phyloP scores from a whole-genome alignment of 1,140 invertebrate species.

The Ladona fulva region DNA sequence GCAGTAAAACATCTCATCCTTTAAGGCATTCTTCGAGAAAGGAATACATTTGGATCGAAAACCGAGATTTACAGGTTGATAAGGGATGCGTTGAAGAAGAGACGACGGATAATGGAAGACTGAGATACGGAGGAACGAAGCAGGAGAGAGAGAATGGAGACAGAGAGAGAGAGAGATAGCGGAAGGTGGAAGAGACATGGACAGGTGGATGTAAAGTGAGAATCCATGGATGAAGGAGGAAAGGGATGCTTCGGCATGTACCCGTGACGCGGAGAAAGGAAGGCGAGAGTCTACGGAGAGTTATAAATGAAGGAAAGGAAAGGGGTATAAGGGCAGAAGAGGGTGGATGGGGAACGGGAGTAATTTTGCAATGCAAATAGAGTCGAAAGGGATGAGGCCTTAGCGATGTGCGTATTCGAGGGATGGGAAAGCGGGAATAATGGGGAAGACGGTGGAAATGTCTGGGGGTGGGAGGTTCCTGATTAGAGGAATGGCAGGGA shows the following conservation, averaged over 20 bases:
- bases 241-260: too few relatives aligned
- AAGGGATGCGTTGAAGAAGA: neutral
- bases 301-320: too few relatives aligned
- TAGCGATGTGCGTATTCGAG: neutral
- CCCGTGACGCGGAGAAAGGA: too few relatives aligned
- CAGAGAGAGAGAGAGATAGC: neutral
- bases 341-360: too few relatives aligned
- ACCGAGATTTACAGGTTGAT: neutral
- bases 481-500: neutral
- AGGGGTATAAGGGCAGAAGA: neutral
- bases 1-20: too few relatives aligned
- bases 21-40: neutral
- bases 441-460: neutral
- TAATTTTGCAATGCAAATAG: neutral
- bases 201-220: neutral
- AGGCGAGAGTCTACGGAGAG: too few relatives aligned
- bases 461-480: neutral
- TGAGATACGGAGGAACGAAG: neutral
- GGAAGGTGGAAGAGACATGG: neutral
- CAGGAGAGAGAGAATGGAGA: neutral
- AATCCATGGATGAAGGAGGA: too few relatives aligned
- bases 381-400: neutral
- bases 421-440: neutral
- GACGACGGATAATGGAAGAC: neutral
- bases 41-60: neutral